Percentiles rank a stretch among this genome's conserved stretches.
Conservation (phyloP, 2,888 invertebrate genomes). For the Acrobasis repandana region DNA sequence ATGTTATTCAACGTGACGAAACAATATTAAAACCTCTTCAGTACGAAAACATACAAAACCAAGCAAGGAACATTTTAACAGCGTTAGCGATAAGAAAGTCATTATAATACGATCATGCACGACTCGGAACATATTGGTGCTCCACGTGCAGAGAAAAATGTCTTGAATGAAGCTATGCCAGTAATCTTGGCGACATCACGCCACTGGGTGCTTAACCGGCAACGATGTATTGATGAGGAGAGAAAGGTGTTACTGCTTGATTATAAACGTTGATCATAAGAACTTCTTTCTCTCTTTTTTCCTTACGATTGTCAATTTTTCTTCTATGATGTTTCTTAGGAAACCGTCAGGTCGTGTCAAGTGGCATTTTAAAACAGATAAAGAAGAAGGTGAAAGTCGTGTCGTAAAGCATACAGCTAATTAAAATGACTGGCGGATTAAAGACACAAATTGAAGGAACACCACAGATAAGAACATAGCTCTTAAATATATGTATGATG, state of each 20-base stretch:
- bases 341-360: no score
- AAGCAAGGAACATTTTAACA: not conserved
- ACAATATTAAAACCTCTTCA: not conserved
- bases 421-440: no score
- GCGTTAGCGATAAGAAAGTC: conserved; percentile 9
- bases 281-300: no score
- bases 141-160: conserved; percentile 1
- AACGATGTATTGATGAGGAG: not conserved
- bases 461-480: no score
- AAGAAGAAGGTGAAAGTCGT: no score
- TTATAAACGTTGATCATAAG: no score
- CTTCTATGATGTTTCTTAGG: no score
- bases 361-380: no score
- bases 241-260: not conserved
- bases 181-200: not conserved
- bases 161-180: not conserved
- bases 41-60: not conserved
- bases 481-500: no score
- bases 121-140: conserved; percentile 8
- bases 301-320: no score
- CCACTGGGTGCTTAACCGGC: not conserved
- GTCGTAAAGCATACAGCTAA: no score
- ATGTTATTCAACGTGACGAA: not conserved
- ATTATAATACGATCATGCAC: conserved; percentile 13
- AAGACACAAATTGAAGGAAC: no score